phyloP scores from a whole-genome alignment of 2,797 vertebrate genomes.

The Lithobates sylvaticus region DNA sequence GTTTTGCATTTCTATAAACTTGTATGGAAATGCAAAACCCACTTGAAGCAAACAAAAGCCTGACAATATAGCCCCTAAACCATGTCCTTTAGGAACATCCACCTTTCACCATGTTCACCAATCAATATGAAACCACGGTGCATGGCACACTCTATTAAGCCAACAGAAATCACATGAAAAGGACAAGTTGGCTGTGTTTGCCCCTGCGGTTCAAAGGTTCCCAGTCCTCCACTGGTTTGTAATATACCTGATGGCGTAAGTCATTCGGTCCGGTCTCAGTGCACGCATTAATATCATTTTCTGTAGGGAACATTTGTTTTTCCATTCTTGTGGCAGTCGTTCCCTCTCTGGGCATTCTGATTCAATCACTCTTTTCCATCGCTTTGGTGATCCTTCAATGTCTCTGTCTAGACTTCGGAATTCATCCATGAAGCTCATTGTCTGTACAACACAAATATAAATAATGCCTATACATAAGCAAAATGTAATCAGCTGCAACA shows the following conservation, averaged over 20 bases:
- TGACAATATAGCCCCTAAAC: too few relatives aligned
- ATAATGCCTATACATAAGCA: not conserved
- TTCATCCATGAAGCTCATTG: constrained; percentile 81
- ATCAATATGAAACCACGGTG: too few relatives aligned
- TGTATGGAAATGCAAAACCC: too few relatives aligned
- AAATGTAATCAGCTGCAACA: not conserved
- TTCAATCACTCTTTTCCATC: constrained; percentile 79
- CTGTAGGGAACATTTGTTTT: constrained; percentile 79
- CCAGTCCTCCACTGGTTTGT: not conserved
- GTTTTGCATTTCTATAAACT: too few relatives aligned
- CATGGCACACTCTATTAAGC: too few relatives aligned
- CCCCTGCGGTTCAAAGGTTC: too few relatives aligned
- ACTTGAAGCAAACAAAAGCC: too few relatives aligned
- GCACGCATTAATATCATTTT: constrained; percentile 82
- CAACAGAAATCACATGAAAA: too few relatives aligned
- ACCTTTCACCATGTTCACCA: too few relatives aligned
- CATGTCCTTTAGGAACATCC: too few relatives aligned
- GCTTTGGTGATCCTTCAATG: constrained; percentile 80
- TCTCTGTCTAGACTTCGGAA: constrained; percentile 78
- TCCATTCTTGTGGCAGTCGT: constrained; percentile 81
- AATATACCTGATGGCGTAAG: constrained; percentile 79
- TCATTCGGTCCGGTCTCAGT: constrained; percentile 79
- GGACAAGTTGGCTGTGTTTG: too few relatives aligned
- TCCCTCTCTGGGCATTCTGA: constrained; percentile 82
- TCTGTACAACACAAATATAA: constrained; percentile 61